These are phyloP conservation scores for Tipula helvola DNA, from an alignment of 2,888 invertebrate genomes.

Conservation along the genomic window DNA sequence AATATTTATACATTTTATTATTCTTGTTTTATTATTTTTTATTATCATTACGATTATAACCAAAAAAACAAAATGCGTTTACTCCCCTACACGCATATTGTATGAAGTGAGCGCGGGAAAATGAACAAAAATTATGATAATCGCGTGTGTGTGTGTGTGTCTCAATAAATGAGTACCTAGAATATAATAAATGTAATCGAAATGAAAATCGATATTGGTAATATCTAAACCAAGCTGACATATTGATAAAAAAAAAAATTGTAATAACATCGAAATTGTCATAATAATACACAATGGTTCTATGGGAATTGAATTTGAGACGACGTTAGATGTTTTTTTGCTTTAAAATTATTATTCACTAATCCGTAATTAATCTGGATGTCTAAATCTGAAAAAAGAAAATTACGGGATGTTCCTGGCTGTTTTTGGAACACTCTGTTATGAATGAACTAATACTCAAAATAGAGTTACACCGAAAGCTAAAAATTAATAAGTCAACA, in stretches of 20 bases:
- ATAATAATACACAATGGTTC: background rate
- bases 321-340: background rate
- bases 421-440: too few relatives aligned
- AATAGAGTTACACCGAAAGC: too few relatives aligned
- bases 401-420: too few relatives aligned
- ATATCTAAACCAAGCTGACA: background rate
- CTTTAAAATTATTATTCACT: too few relatives aligned
- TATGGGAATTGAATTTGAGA: background rate
- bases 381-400: too few relatives aligned
- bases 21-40: background rate
- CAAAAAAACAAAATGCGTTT: background rate
- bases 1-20: background rate
- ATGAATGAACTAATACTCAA: too few relatives aligned
- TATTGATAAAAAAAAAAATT: background rate
- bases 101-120: background rate
- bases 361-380: too few relatives aligned
- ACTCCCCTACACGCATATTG: background rate
- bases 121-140: background rate
- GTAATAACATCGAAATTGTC: background rate
- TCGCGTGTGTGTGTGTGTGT: background rate
- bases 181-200: background rate
- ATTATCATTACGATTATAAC: background rate
- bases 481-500: too few relatives aligned
- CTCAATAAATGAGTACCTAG: background rate
- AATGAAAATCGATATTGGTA: background rate